Base-by-base conservation (phyloP, 2,113 vertebrate species). In the Rhegmatorhina hoffmannsi region DNA sequence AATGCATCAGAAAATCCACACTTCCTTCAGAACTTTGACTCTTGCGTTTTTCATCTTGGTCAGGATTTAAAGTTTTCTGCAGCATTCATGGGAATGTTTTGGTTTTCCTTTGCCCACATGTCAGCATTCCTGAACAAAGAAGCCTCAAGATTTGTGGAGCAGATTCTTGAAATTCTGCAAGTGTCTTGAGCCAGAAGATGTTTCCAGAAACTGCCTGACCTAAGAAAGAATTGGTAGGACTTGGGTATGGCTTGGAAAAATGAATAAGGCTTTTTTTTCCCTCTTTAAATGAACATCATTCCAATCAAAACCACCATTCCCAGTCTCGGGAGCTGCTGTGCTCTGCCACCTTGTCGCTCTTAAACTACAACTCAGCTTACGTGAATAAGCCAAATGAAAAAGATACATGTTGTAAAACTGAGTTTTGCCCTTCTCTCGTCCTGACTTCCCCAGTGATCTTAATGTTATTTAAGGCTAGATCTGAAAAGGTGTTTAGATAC, bases 151-250 rank as follows among this genome's bases (percentile, higher is more conserved):
- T 94, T 92, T 95, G 92, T 75, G 56, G 72, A 83, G 52, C 87
- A 77, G 95, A 94, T 91, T 94, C 92, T 94, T 94, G 85, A 83
- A 76, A 93, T 96, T 97, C 67, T 97, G 85, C 14, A 72, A 64
- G 21, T 91, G 77, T 94, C 94, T 94, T 52, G 47, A 92, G 77
- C n/a, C 53, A 87, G 90, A 88, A 87, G 73, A 89, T 63, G 56
- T 58, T 94, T 96, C 74, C 84, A 91, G 79, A 94, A 95, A 62
- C 74, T 94, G 73, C 36, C 53, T 84, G 80, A 84, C 49, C 53
- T 75, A 82, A 90, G 62, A 84, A 72, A 66, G 68, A 55, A 8
- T 69, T 94, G 85, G 89, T 92, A 86, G 58, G 68, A 89, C 46
- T 93, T 87, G 36, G 29, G 46, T 19, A 55, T 1, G 1, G 68